phyloP scores from a whole-genome alignment of 2,797 vertebrate species.

The Gymnodraco acuticeps region DNA sequence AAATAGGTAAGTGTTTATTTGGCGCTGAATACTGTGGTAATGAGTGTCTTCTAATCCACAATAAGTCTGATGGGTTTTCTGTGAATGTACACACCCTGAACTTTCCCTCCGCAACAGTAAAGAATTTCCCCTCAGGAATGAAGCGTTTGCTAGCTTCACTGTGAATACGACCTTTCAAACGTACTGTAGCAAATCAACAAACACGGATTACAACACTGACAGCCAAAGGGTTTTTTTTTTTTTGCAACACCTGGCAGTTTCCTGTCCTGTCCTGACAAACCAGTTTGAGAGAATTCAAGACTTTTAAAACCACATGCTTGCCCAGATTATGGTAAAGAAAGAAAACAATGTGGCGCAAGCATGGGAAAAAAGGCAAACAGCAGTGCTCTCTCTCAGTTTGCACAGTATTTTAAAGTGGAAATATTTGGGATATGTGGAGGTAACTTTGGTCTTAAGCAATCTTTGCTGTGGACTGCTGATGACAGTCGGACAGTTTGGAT shows the following conservation, averaged over 20 bases:
- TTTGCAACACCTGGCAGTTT: conserved; percentile 27
- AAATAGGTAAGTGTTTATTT: conserved; percentile 14
- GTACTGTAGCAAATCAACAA: conserved; percentile 50
- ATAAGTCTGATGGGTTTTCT: neutral
- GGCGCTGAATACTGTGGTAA: neutral
- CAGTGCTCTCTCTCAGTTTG: neutral
- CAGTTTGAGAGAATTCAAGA: conserved; percentile 50
- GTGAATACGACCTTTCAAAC: conserved; percentile 49
- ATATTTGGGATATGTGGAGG: neutral
- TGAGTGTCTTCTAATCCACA: conserved; percentile 7
- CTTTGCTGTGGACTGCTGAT: neutral
- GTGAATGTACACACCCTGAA: conserved; percentile 23
- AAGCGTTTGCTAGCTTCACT: conserved; percentile 27
- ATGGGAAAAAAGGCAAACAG: neutral
- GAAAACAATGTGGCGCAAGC: conserved; percentile 12
- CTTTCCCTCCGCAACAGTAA: conserved; percentile 18
- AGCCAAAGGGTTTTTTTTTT: conserved; percentile 29
- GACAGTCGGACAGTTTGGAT: neutral
- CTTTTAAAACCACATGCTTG: conserved; percentile 39
- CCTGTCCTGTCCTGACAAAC: conserved; percentile 42
- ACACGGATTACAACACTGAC: conserved; percentile 46
- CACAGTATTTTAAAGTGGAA: neutral
- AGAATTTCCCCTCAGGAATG: conserved; percentile 37
- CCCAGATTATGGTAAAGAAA: conserved; percentile 8
- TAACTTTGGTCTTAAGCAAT: neutral